These are phyloP conservation scores for Philypnodon macrostomus DNA, from an alignment of 2,797 vertebrate genomes.

Conservation along the genomic window DNA sequence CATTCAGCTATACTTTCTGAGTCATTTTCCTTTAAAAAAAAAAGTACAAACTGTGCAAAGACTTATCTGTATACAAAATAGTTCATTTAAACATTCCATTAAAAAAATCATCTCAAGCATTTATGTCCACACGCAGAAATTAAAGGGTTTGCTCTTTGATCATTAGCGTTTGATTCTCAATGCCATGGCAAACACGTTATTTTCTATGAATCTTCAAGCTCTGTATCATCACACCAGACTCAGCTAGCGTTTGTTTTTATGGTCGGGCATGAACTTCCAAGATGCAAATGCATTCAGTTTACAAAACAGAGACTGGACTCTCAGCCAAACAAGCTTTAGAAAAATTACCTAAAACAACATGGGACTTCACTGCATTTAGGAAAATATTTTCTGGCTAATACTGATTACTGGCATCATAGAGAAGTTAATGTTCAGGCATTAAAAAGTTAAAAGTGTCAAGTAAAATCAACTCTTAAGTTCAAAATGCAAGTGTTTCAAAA, in stretches of 20 bases:
- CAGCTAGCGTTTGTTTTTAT: conserved; percentile 18
- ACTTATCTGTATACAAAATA: conserved; percentile 59
- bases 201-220: background rate
- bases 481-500: conserved; percentile 29
- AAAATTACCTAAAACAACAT: background rate
- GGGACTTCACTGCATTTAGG: background rate
- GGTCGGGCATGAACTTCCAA: conserved; percentile 8
- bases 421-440: conserved; percentile 36
- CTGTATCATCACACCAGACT: conserved; percentile 8
- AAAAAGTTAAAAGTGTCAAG: conserved; percentile 35
- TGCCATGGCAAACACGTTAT: conserved; percentile 10
- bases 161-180: conserved; percentile 12
- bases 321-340: background rate
- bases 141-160: conserved; percentile 42
- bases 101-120: conserved; percentile 21
- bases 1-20: conserved; percentile 35
- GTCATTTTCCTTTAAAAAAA: conserved; percentile 45
- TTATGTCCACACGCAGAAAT: conserved; percentile 50
- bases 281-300: conserved; percentile 25
- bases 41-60: conserved; percentile 58
- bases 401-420: conserved; percentile 58
- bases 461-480: conserved; percentile 34
- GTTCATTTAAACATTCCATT: conserved; percentile 53
- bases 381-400: conserved; percentile 43
- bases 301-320: conserved; percentile 12